Conservation (phyloP, 2,113 vertebrate genomes). For the Eonycteris spelaea region DNA sequence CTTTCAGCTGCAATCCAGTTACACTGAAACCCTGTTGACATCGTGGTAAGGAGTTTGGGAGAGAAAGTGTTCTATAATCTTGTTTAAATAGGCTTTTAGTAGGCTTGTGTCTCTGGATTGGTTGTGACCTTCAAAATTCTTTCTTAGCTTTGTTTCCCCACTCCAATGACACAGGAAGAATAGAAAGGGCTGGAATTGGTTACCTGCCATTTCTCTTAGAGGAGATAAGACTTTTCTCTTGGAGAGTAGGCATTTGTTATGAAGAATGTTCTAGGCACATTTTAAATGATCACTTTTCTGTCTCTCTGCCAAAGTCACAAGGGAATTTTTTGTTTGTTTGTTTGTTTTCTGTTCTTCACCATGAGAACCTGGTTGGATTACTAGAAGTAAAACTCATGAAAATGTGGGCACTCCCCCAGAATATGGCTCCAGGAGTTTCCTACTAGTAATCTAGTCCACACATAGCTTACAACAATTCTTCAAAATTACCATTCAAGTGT, state of each 20-base stretch:
- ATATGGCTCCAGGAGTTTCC: neutral
- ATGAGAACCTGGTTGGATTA: neutral
- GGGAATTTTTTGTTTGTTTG: neutral
- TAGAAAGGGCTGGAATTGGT: neutral
- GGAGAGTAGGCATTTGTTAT: neutral
- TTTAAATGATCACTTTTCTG: neutral
- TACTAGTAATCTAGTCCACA: neutral
- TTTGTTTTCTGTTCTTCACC: neutral
- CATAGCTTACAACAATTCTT: neutral
- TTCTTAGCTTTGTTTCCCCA: neutral
- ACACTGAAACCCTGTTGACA: neutral
- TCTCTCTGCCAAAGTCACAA: neutral
- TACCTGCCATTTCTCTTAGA: neutral
- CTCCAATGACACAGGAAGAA: neutral
- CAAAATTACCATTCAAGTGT: neutral
- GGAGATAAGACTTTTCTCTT: neutral
- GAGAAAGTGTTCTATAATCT: neutral
- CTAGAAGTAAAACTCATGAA: neutral
- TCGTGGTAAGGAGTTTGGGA: neutral
- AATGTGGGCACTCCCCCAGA: neutral
- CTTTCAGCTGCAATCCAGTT: neutral
- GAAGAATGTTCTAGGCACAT: neutral
- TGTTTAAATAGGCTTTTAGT: neutral
- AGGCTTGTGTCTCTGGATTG: neutral
- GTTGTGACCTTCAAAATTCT: neutral